Conservation (phyloP, 2,797 vertebrate genomes). For the Macroramphosus scolopax region DNA sequence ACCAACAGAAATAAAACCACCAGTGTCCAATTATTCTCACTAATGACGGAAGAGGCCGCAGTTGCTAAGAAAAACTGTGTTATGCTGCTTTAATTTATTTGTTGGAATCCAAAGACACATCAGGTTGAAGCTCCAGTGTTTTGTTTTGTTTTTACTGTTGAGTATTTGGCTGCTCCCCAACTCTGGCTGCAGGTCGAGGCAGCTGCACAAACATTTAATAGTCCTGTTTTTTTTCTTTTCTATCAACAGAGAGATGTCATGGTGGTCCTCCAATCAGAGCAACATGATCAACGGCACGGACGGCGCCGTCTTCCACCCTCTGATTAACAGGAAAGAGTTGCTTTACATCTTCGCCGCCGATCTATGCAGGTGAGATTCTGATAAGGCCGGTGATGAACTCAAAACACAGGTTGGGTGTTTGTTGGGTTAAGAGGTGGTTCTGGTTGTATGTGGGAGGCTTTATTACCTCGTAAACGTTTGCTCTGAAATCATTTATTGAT, state of each 20-base stretch:
- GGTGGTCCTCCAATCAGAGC: conserved; percentile 84
- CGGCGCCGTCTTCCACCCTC: conserved; percentile 81
- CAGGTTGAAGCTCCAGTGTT: no score
- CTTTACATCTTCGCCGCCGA: conserved; percentile 85
- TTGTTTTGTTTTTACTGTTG: no score
- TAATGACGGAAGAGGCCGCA: no score
- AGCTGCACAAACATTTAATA: background rate
- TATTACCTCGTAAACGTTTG: background rate
- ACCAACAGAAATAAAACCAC: no score
- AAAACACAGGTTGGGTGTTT: background rate
- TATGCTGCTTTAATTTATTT: no score
- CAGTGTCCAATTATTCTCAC: no score
- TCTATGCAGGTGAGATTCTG: conserved; percentile 82
- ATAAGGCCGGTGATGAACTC: conserved; percentile 7
- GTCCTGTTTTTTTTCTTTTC: background rate
- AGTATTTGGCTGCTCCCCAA: no score
- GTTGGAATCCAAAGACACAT: no score
- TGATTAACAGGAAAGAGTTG: conserved; percentile 79
- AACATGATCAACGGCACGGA: conserved; percentile 88
- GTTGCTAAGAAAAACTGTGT: no score
- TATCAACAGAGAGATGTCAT: conserved; percentile 73
- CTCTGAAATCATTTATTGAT: no score
- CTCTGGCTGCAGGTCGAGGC: no score
- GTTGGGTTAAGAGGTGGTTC: no score
- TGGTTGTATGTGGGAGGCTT: background rate